Percentiles rank a stretch among this genome's conserved stretches.
These are phyloP conservation scores for Sarotherodon lohbergeri DNA, from an alignment of 2,113 vertebrate species.

Conservation along the genomic window DNA sequence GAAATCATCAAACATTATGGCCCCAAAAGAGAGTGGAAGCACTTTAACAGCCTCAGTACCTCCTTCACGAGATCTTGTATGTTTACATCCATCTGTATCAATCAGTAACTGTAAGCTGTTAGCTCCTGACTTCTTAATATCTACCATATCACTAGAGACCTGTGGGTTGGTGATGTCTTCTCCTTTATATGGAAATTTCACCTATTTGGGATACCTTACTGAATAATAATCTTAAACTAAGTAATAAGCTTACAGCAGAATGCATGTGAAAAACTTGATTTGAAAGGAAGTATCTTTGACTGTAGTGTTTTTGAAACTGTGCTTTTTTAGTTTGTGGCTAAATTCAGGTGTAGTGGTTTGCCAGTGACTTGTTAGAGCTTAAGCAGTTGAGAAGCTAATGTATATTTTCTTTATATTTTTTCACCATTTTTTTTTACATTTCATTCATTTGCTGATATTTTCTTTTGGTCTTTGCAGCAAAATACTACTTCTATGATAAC, in stretches of 20 bases:
- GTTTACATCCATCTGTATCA: neutral
- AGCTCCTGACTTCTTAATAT: neutral
- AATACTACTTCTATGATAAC: constrained; percentile 95
- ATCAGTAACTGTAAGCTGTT: neutral
- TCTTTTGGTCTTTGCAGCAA: constrained; percentile 72
- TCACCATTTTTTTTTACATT: neutral
- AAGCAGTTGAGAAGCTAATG: neutral
- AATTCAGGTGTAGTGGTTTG: neutral
- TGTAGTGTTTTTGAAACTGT: neutral
- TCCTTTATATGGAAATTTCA: neutral
- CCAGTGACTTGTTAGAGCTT: neutral
- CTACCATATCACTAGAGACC: neutral
- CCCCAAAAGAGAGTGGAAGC: constrained; percentile 82
- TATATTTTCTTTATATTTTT: neutral
- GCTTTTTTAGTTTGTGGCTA: neutral
- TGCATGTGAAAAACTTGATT: neutral
- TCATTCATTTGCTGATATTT: neutral
- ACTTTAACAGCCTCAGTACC: constrained; percentile 81
- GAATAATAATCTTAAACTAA: neutral
- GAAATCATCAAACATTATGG: constrained; percentile 80
- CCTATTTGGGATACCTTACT: neutral
- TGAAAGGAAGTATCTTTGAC: neutral
- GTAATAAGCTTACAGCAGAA: neutral
- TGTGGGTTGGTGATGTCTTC: neutral
- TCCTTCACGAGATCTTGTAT: constrained; percentile 87